These are phyloP conservation scores for Umimayanthus chanpuru DNA, from an alignment of 92 coral and sea anemone species.

Conservation along the genomic window DNA sequence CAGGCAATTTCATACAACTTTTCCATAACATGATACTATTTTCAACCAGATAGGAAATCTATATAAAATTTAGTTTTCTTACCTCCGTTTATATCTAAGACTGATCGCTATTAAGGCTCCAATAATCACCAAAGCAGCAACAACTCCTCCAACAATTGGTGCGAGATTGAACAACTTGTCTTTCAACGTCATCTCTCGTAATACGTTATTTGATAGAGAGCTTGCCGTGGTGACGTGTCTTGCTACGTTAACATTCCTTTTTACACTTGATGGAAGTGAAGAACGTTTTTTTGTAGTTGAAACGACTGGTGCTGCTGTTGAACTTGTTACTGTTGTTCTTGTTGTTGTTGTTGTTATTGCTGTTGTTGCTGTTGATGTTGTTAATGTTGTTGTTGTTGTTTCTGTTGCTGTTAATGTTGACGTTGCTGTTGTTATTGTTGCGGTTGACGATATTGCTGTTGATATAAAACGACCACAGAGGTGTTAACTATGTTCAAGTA, in stretches of 20 bases:
- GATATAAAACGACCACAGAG: not conserved
- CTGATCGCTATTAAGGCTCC: not conserved
- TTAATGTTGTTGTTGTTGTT: not conserved
- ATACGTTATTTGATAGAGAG: not conserved
- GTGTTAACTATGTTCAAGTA: not conserved
- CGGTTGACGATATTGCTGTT: not conserved
- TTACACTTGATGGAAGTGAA: conserved; percentile 9
- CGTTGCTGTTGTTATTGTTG: not conserved
- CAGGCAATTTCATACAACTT: no score
- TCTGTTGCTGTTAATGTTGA: no score
- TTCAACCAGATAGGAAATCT: no score
- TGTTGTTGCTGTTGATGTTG: not conserved
- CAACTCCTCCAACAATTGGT: not conserved
- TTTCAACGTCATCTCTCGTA: not conserved
- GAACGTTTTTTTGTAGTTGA: not conserved
- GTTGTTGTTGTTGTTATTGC: not conserved
- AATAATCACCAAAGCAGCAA: not conserved
- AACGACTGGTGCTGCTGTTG: not conserved
- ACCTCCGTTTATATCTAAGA: not conserved
- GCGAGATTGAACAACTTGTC: not conserved
- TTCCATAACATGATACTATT: no score
- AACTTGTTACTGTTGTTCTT: not conserved
- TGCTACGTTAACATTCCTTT: not conserved
- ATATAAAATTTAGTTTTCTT: not conserved
- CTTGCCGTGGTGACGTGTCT: not conserved